phyloP scores from a whole-genome alignment of 2,888 invertebrate species.

The Sarcophaga rosellei region DNA sequence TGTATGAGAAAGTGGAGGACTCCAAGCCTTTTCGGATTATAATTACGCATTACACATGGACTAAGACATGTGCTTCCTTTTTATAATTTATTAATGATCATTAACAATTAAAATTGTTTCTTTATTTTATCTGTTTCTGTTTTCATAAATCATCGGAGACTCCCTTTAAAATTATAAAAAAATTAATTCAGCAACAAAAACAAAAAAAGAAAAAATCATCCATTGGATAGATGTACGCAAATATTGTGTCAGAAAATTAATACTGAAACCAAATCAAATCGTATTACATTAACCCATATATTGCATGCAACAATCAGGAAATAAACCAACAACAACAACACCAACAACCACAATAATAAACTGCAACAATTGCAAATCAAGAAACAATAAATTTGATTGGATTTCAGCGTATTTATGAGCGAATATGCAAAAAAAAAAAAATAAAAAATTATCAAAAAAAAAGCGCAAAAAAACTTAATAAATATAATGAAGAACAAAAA shows the following conservation, averaged over 20 bases:
- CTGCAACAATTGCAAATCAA: constrained; percentile 34
- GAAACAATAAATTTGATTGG: constrained; percentile 21
- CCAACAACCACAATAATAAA: constrained; percentile 3
- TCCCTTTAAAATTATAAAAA: too few species aligned
- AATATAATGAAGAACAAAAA: background rate
- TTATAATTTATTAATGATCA: too few species aligned
- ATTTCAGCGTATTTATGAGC: background rate
- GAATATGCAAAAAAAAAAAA: constrained; percentile 24
- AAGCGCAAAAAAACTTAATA: constrained; percentile 19
- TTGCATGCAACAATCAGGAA: constrained; percentile 36
- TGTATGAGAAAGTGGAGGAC: too few species aligned
- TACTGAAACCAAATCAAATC: constrained; percentile 28
- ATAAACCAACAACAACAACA: constrained; percentile 20
- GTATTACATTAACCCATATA: constrained; percentile 59
- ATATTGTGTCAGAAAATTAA: background rate
- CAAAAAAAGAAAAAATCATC: too few species aligned
- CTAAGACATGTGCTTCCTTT: too few species aligned
- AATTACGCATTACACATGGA: too few species aligned
- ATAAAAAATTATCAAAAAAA: background rate
- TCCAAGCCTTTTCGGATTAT: too few species aligned
- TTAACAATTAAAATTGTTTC: too few species aligned
- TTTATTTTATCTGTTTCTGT: too few species aligned
- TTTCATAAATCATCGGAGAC: too few species aligned
- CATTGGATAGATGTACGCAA: too few species aligned
- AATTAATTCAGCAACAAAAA: background rate